phyloP scores from a whole-genome alignment of 2,888 invertebrate species.

The Melangyna quadrimaculata region DNA sequence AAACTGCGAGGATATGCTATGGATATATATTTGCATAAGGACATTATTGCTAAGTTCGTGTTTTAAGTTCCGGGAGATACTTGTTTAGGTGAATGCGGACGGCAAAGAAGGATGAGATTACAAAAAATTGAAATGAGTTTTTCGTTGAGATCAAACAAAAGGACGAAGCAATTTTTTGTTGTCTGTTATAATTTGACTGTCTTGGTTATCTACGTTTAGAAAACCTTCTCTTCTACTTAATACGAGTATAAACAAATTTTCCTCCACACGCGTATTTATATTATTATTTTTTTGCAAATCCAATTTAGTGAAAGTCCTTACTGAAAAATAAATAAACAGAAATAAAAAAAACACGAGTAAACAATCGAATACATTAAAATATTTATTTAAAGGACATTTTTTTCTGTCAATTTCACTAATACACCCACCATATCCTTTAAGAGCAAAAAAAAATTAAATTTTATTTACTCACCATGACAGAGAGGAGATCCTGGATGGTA shows the following conservation, averaged over 20 bases:
- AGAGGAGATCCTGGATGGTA: background rate
- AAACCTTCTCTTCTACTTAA: background rate
- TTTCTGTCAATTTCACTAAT: conserved; percentile 35
- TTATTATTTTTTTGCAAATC: background rate
- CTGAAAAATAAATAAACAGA: conserved; percentile 10
- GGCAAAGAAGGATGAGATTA: background rate
- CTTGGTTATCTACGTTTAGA: conserved; percentile 31
- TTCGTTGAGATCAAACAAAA: conserved; percentile 26
- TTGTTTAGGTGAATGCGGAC: background rate
- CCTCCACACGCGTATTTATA: background rate
- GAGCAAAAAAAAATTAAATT: background rate
- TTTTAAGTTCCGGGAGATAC: background rate
- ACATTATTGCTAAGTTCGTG: conserved; percentile 51
- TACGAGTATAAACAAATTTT: conserved; percentile 18
- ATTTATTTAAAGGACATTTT: conserved; percentile 58
- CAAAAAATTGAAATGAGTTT: conserved; percentile 13
- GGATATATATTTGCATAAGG: conserved; percentile 49
- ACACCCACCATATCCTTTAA: conserved; percentile 31
- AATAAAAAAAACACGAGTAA: background rate
- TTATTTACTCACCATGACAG: conserved; percentile 34
- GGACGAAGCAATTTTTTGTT: conserved; percentile 47
- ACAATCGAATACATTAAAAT: conserved; percentile 22
- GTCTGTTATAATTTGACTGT: conserved; percentile 40
- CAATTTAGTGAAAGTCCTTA: conserved; percentile 19
- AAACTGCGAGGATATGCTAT: conserved; percentile 34